Base-by-base conservation (phyloP, 2,888 invertebrate genomes). In the Listrodromus nycthemerus region DNA sequence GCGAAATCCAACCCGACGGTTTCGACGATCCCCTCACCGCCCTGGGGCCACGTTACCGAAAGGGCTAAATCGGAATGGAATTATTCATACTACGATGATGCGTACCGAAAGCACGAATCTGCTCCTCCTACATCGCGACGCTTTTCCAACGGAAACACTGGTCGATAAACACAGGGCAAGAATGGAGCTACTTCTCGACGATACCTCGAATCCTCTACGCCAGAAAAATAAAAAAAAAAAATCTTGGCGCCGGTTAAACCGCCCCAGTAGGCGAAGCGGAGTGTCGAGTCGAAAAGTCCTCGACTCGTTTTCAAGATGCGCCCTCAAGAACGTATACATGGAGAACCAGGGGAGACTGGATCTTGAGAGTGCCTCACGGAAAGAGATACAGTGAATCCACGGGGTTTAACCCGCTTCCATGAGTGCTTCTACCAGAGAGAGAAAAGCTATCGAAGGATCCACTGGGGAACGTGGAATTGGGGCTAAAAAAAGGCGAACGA, bases 51-150 rank as follows among this genome's bases (percentile, higher is more conserved):
- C 70, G 82, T 85, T 84, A 80, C 87, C 80, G 86, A 91, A 90
- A 91, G 91, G 91, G 91, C 89, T 91, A 88, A 91, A 91, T 88
- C 90, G 88, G 84, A 88, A 90, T 87, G 87, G 89, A 92, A 92
- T 92, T 91, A 92, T 91, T 92, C 90, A 91, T 91, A 87, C 65
- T 78, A 61, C 81, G 58, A 61, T 41, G 70, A 81, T 82, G 79
- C 74, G 75, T 75, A 84, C 71, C 71, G 67, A 82, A 58, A 74
- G 63, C 78, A 41, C 69, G 75, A 78, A 63, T 65, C 84, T 67
- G 70, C 41, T 52, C 48, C 41, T 63, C 21, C 50, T 19, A 27
- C 21, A 58, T n/a, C 27, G n/a, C 52, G 45, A 41, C 67, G 16
- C 10, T 19, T 58, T 65, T 58, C 63, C 10, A 21, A 66, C 58